Conservation (phyloP, 2,888 invertebrate species). For the Mythimna albipuncta region DNA sequence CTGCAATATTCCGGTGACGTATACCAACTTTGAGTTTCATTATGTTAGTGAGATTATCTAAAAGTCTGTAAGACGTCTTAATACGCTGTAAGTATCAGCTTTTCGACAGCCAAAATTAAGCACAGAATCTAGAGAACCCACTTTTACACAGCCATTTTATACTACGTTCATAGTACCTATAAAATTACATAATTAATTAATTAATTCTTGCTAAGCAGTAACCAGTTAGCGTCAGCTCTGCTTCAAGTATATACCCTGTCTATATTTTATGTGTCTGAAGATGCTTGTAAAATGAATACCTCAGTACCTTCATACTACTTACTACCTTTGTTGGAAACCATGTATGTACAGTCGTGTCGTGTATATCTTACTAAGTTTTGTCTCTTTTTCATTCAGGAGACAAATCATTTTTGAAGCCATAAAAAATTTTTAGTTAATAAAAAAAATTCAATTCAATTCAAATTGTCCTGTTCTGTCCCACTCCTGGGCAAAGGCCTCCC, state of each 20-base stretch:
- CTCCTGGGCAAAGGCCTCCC: no score
- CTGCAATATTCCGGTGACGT: no score
- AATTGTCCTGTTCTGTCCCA: no score
- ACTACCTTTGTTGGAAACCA: constrained; percentile 9
- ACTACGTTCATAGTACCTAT: background rate
- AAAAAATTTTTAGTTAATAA: no score
- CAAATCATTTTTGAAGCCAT: background rate
- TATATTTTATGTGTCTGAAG: constrained; percentile 76
- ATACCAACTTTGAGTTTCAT: no score
- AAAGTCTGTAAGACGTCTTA: background rate
- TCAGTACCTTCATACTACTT: background rate
- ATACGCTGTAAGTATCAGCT: background rate
- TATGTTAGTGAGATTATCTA: no score
- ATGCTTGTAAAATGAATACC: constrained; percentile 67
- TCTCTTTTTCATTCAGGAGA: no score
- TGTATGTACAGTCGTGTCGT: background rate
- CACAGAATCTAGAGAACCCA: constrained; percentile 11
- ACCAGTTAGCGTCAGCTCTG: constrained; percentile 14
- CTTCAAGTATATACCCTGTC: constrained; percentile 33
- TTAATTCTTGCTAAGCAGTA: constrained; percentile 16
- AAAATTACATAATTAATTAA: constrained; percentile 1
- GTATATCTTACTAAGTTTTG: background rate
- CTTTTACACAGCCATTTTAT: background rate
- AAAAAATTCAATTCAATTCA: no score
- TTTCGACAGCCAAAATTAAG: background rate